Evolutionary conservation across 2,888 invertebrate species (phyloP), one percentile per base, ranked within the genome.

Genomic region (Dyspetes luteomarginatus): DNA sequence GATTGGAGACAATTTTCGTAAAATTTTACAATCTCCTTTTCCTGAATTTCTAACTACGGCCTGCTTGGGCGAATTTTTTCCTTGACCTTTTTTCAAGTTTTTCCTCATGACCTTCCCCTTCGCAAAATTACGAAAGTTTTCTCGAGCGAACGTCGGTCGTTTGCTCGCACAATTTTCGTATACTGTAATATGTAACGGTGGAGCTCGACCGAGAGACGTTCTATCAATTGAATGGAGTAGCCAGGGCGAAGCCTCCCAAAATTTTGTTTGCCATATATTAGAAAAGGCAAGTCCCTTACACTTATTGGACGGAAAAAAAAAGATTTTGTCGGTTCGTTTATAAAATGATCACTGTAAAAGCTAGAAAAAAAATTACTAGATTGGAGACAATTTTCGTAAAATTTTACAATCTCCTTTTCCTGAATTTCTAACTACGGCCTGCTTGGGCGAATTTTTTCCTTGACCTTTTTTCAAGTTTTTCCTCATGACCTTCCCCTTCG

Each of bases 101-200:
- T 56, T 48, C 26, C 3, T 41, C 52, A 65, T 69, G 67, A 52
- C 36, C 28, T 52, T 73, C 78, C 79, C 82, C 81, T 82, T 69
- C 75, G 79, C 75, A 82, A 82, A 73, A 74, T 78, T 41, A 50
- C 56, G 50, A 73, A 82, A 82, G 77, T 71, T 78, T 50, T 36
- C 36, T 22, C 15, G 65, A 69, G n/a, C n/a, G n/a, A n/a, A 9
- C 17, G 15, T 58, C 41, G 17, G n/a, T 50, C 17, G 7, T n/a
- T 45, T 28, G 19, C 22, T 28, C 28, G 4, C 36, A 0, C 50
- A 55, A 48, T 26, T 58, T 69, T 22, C 58, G 26, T 15, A 30
- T 1, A 9, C 56, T 28, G 24, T 45, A 73, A 73, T 3, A 4
- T 3, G 19, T 4, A 22, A n/a, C n/a, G n/a, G n/a, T n/a, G n/a